phyloP scores from a whole-genome alignment of 2,797 vertebrate species.

The Alosa sapidissima region DNA sequence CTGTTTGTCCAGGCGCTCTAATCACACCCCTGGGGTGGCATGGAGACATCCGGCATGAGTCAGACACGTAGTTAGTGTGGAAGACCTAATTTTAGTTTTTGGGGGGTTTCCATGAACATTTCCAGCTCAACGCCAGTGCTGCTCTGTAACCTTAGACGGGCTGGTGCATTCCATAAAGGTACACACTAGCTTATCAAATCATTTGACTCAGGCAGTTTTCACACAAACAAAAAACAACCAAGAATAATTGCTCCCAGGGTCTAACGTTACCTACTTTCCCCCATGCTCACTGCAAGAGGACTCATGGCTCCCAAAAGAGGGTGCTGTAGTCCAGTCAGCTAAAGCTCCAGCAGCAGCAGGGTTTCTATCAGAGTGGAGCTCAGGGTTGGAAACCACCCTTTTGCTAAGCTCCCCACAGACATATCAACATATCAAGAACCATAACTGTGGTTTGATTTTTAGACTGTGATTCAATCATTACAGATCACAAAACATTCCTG shows the following conservation, averaged over 20 bases:
- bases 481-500: background rate
- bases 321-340: background rate
- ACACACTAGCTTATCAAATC: background rate
- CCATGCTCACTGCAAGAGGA: background rate
- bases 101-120: background rate
- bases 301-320: background rate
- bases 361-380: background rate
- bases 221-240: background rate
- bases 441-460: background rate
- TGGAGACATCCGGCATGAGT: background rate
- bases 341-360: background rate
- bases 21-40: background rate
- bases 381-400: background rate
- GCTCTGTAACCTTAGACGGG: background rate
- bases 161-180: background rate
- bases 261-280: background rate
- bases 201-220: background rate
- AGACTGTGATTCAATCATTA: background rate
- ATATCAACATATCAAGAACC: background rate
- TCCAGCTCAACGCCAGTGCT: background rate
- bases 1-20: background rate
- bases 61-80: background rate
- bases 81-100: background rate
- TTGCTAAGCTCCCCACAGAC: background rate
- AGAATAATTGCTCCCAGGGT: background rate